Evolutionary conservation across 1,140 invertebrate species (phyloP).

Genomic region (Cylas formicarius): DNA sequence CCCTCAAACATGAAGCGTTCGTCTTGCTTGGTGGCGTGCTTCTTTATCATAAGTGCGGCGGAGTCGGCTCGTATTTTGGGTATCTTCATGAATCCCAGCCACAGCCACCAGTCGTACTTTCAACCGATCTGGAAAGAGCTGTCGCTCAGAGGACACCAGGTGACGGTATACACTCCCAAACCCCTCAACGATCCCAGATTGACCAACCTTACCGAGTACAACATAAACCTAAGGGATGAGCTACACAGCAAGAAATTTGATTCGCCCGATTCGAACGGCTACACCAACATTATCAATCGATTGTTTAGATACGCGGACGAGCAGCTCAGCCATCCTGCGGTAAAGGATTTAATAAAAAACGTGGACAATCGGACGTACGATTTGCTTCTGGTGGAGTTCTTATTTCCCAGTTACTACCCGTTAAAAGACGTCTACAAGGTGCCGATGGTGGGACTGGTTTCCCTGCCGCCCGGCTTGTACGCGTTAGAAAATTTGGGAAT

Average conservation of each 20-base stretch:
- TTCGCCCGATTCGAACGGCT: background rate
- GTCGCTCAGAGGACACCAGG: slow-evolving; percentile 27
- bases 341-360: slow-evolving; percentile 19
- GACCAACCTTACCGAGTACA: slow-evolving; percentile 29
- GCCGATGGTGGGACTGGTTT: slow-evolving; percentile 24
- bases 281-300: slow-evolving; percentile 1
- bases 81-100: slow-evolving; percentile 44
- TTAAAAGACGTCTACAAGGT: slow-evolving; percentile 25
- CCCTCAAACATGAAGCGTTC: too few species aligned
- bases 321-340: slow-evolving; percentile 11
- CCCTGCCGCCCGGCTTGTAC: slow-evolving; percentile 6
- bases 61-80: slow-evolving; percentile 44
- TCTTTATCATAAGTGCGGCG: background rate
- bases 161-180: slow-evolving; percentile 26
- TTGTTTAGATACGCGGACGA: slow-evolving; percentile 1
- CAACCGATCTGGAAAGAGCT: slow-evolving; percentile 37
- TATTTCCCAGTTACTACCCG: slow-evolving; percentile 15
- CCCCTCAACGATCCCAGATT: slow-evolving; percentile 24
- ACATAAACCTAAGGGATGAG: slow-evolving; percentile 18
- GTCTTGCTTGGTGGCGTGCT: too few species aligned
- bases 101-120: slow-evolving; percentile 45
- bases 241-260: slow-evolving; percentile 2
- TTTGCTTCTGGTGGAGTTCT: slow-evolving; percentile 19
- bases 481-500: slow-evolving; percentile 15
- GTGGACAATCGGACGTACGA: slow-evolving; percentile 18